Percentiles rank a stretch among this genome's conserved stretches.
phyloP scores from a whole-genome alignment of 2,888 invertebrate species.

The Aphidoletes aphidimyza region DNA sequence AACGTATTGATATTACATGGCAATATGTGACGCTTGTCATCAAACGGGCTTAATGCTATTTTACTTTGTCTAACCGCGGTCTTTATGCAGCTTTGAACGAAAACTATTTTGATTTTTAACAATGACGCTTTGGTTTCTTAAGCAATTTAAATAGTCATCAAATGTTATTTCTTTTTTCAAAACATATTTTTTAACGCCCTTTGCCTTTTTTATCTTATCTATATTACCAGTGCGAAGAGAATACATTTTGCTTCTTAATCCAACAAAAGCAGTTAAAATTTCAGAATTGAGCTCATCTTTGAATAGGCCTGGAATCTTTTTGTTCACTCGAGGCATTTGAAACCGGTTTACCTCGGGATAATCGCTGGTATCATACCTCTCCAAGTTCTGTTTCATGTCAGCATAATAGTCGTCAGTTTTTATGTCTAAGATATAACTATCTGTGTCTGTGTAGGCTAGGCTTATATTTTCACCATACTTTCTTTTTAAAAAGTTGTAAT shows the following conservation, averaged over 20 bases:
- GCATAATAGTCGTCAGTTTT: constrained; percentile 4
- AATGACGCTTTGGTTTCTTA: no score
- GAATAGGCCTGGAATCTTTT: constrained; percentile 3
- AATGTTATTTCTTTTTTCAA: neutral
- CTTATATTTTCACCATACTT: constrained; percentile 53
- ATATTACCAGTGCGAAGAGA: neutral
- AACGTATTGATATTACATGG: no score
- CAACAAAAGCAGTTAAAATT: neutral
- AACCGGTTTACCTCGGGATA: neutral
- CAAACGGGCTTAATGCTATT: no score
- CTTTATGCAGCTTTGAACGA: no score
- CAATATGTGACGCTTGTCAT: no score
- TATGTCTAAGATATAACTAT: neutral
- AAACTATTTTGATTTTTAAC: no score
- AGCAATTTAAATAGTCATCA: no score
- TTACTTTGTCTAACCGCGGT: no score
- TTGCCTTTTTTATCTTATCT: constrained; percentile 72
- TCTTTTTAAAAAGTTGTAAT: constrained; percentile 57
- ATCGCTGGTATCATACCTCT: constrained; percentile 17
- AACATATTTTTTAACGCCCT: constrained; percentile 61
- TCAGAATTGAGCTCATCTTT: neutral
- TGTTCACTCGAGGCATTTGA: neutral
- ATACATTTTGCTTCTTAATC: constrained; percentile 35
- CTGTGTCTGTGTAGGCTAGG: constrained; percentile 57
- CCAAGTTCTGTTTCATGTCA: neutral